phyloP scores from a whole-genome alignment of 2,113 vertebrate genomes.

The Boulengeromyrus knoepffleri region DNA sequence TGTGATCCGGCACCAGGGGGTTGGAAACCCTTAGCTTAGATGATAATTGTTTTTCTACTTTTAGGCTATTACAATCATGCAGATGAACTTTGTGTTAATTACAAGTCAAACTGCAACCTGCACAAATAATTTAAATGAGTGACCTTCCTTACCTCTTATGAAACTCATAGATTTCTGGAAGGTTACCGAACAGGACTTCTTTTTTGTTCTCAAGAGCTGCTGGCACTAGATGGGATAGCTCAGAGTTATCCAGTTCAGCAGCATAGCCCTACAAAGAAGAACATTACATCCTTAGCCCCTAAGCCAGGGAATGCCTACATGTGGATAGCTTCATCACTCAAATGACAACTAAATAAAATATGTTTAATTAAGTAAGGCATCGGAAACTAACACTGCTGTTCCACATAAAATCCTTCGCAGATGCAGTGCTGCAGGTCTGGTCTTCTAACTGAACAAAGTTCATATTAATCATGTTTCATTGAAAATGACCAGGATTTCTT shows the following conservation, averaged over 20 bases:
- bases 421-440: no score
- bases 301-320: neutral
- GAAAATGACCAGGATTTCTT: no score
- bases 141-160: slow-evolving; percentile 69
- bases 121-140: neutral
- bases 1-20: neutral
- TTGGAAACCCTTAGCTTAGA: neutral
- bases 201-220: slow-evolving; percentile 76
- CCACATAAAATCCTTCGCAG: no score
- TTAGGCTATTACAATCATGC: neutral
- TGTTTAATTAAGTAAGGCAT: neutral
- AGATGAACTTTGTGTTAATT: neutral
- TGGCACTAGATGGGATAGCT: slow-evolving; percentile 77
- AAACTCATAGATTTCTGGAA: slow-evolving; percentile 84
- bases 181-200: slow-evolving; percentile 87
- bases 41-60: neutral
- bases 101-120: neutral
- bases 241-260: slow-evolving; percentile 79
- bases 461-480: no score
- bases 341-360: neutral
- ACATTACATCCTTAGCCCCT: neutral
- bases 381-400: neutral
- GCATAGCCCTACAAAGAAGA: slow-evolving; percentile 72
- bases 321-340: neutral
- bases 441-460: no score